phyloP scores from a whole-genome alignment of 2,113 vertebrate genomes.

The Acinonyx jubatus region DNA sequence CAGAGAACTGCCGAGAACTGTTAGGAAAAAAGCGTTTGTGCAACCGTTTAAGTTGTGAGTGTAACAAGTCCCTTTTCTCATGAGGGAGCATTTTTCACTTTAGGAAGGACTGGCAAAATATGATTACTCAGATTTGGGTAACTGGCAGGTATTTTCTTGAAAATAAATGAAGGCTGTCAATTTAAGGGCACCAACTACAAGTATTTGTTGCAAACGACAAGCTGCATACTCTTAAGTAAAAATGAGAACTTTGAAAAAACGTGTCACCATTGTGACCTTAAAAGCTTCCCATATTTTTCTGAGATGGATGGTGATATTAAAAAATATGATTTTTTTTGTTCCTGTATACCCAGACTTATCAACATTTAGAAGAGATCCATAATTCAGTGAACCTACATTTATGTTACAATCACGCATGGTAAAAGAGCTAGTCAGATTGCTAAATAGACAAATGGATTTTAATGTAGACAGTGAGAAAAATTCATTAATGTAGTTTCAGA shows the following conservation, averaged over 20 bases:
- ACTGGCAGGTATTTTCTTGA: background rate
- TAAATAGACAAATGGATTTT: background rate
- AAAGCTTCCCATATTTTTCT: background rate
- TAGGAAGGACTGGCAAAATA: background rate
- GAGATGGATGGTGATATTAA: background rate
- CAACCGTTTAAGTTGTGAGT: background rate
- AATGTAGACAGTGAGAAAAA: background rate
- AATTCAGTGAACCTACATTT: background rate
- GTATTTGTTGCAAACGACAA: background rate
- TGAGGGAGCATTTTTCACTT: background rate
- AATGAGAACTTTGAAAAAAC: background rate
- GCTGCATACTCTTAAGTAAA: conserved; percentile 22
- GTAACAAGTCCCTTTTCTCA: background rate
- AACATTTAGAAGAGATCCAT: background rate
- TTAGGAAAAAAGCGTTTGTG: background rate
- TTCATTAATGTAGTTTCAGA: background rate
- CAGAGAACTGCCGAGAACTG: background rate
- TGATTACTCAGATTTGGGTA: background rate
- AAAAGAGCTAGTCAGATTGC: background rate
- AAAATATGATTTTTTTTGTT: background rate
- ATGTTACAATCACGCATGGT: background rate
- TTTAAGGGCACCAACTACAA: background rate
- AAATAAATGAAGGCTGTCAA: background rate
- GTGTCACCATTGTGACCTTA: background rate
- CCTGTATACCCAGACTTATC: background rate